Conservation (phyloP, 1,140 invertebrate species). For the Dolichoris vasculosae region DNA sequence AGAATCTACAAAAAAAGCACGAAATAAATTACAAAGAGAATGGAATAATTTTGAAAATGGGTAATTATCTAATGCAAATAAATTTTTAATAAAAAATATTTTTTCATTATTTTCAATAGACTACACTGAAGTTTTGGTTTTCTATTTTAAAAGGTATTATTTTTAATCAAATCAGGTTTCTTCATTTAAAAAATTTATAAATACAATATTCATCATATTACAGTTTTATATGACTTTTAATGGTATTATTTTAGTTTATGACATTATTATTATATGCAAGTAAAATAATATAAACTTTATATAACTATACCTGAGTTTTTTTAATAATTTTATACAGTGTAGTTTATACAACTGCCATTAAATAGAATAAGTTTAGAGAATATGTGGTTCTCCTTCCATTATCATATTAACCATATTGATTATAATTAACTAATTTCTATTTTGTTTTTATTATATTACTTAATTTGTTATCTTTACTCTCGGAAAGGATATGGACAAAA, state of each 20-base stretch:
- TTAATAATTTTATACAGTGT: background rate
- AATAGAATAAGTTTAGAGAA: conserved; percentile 7
- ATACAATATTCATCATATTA: background rate
- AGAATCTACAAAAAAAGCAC: conserved; percentile 61
- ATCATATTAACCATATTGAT: conserved; percentile 39
- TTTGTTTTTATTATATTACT: conserved; percentile 22
- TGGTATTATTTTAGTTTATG: too few relatives aligned
- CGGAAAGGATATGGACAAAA: conserved; percentile 40
- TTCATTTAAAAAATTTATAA: background rate
- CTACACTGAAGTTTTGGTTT: background rate
- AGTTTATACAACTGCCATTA: background rate
- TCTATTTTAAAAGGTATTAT: background rate
- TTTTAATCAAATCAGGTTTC: too few relatives aligned
- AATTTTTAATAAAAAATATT: conserved; percentile 2
- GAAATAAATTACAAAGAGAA: conserved; percentile 65
- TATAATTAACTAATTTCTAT: conserved; percentile 24
- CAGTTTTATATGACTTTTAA: too few relatives aligned
- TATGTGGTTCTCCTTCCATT: conserved; percentile 8
- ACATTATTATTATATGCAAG: too few relatives aligned
- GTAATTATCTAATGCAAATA: conserved; percentile 58
- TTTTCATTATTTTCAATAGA: background rate
- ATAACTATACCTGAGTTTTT: background rate
- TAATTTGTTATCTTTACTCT: conserved; percentile 32
- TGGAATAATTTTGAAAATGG: conserved; percentile 64
- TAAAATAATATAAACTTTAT: too few relatives aligned